Conservation (phyloP, 1,140 invertebrate genomes). For the Leptestheria dahalacensis region DNA sequence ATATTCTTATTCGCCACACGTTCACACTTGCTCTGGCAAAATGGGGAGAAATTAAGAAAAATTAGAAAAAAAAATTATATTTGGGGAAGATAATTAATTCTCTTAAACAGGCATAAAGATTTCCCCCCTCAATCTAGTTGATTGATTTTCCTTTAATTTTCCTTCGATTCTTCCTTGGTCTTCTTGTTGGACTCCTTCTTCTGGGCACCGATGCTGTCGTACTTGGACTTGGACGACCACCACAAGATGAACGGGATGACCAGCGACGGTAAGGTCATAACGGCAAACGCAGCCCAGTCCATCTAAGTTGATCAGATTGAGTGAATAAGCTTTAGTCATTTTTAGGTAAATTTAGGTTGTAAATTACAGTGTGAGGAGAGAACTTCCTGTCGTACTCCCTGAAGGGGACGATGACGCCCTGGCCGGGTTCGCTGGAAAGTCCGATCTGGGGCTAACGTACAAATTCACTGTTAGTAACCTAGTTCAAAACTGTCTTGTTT, state of each 20-base stretch:
- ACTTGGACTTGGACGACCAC: constrained; percentile 89
- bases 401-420: constrained; percentile 87
- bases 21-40: background rate
- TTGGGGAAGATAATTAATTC: no score
- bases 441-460: constrained; percentile 47
- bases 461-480: background rate
- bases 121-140: no score
- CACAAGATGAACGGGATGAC: constrained; percentile 87
- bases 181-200: constrained; percentile 35
- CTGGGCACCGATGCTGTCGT: constrained; percentile 56
- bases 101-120: no score
- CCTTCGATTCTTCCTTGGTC: constrained; percentile 35
- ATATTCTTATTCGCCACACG: background rate
- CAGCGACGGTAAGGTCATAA: constrained; percentile 88
- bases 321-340: constrained; percentile 11
- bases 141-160: constrained; percentile 23
- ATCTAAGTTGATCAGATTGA: constrained; percentile 38
- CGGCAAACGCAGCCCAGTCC: constrained; percentile 90
- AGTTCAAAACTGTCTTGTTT: background rate
- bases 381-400: constrained; percentile 96
- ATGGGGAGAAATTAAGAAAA: no score
- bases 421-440: constrained; percentile 87
- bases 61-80: no score
- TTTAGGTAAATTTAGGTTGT: background rate
- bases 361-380: constrained; percentile 78